Evolutionary conservation across 92 coral and sea anemone genomes (phyloP), one percentile per base, ranked within the genome.

Genomic region (Blastomussa wellsi): DNA sequence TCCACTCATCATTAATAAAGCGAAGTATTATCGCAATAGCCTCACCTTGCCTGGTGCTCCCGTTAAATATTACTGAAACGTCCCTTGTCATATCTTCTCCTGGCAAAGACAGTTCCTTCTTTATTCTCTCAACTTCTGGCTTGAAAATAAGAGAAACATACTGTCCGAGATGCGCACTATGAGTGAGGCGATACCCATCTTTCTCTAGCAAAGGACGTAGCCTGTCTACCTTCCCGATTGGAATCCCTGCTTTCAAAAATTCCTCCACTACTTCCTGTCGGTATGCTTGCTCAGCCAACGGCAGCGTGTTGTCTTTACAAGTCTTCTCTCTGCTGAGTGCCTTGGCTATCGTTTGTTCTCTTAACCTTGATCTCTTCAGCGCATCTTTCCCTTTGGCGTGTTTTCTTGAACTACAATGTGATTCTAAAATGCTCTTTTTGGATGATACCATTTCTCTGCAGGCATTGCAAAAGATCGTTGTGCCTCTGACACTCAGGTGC

Each of bases 271-370:
- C 90, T 77, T 87, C 62, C 38, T 28, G 77, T 74, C 84, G 79
- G 87, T 88, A 82, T 38, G 91, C 83, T 74, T 67, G 72, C 77
- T 81, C 83, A 74, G 69, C 79, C 8, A 77, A n/a, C 4, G 84
- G 84, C 73, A 78, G 86, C 0, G 91, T 83, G 84, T 65, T 83
- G 79, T 88, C 90, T 77, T n/a, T n/a, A n/a, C n/a, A n/a, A n/a
- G n/a, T n/a, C n/a, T 88, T 78, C 82, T 78, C 22, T 41, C 72
- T 78, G 39, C 82, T 78, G 67, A 80, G 67, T 66, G 80, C 79
- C 79, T 82, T 80, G 72, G 73, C 73, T 51, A 82, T 82, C 48
- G 73, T 82, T 41, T 81, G 49, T 69, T 81, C 86, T 78, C 70
- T 81, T 78, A 81, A 66, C 86, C 51, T 82, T 31, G 75, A 36